These are phyloP conservation scores for Pocillopora meandrina DNA, from an alignment of 92 coral and sea anemone genomes.

Conservation along the genomic window DNA sequence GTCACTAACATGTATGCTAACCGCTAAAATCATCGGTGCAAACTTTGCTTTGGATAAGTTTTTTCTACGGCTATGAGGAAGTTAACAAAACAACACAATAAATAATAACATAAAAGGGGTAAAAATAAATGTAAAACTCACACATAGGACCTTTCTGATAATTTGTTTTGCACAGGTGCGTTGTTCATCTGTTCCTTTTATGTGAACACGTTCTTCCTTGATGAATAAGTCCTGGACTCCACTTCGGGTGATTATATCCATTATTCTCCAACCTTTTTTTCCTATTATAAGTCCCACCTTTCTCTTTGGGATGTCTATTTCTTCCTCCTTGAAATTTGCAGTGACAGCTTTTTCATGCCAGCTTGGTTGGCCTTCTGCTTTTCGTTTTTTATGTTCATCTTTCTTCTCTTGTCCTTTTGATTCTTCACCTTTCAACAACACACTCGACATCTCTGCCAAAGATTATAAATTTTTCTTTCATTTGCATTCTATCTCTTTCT, in stretches of 20 bases:
- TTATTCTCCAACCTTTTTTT: background rate
- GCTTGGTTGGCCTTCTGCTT: constrained; percentile 1
- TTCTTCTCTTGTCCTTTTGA: background rate
- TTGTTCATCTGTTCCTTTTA: constrained; percentile 8
- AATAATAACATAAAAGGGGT: too few species aligned
- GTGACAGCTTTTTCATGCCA: background rate
- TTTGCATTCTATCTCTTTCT: background rate
- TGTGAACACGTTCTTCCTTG: background rate
- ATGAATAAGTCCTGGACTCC: background rate
- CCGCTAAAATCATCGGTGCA: too few species aligned
- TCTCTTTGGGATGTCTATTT: background rate
- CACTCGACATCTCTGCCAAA: background rate
- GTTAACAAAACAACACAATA: too few species aligned
- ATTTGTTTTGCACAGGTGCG: background rate
- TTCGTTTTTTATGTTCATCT: background rate
- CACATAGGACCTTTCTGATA: background rate
- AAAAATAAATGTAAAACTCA: background rate
- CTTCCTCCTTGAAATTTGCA: background rate
- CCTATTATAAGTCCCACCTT: constrained; percentile 19
- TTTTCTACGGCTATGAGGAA: too few species aligned
- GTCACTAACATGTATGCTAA: too few species aligned
- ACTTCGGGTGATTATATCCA: constrained; percentile 2
- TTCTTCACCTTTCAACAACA: background rate
- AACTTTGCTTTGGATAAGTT: too few species aligned
- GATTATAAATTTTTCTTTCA: background rate